Conservation (phyloP, 1,140 invertebrate species). For the Ctenoplectra terminalis region DNA sequence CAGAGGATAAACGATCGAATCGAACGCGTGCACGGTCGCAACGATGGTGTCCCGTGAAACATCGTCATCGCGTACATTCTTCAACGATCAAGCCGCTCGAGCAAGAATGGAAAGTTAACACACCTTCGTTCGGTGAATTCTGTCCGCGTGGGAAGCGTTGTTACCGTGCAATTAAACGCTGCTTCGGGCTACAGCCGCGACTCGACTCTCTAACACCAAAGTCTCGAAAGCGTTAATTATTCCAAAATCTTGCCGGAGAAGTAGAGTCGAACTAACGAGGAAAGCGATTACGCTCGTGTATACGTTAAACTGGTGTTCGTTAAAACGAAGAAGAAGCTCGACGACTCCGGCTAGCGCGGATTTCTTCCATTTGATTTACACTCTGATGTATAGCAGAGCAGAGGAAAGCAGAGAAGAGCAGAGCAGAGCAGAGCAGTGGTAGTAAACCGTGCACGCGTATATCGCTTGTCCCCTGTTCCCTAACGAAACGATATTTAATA, state of each 20-base stretch:
- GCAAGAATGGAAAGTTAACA: slow-evolving; percentile 38
- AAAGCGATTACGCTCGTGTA: slow-evolving; percentile 19
- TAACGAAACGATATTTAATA: slow-evolving; percentile 73
- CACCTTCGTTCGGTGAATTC: slow-evolving; percentile 33
- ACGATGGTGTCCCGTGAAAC: slow-evolving; percentile 5
- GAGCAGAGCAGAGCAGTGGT: neutral
- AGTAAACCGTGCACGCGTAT: slow-evolving; percentile 13
- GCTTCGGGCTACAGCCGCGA: neutral
- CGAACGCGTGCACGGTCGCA: neutral
- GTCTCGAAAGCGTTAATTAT: slow-evolving; percentile 24
- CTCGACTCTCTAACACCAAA: neutral
- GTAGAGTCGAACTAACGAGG: slow-evolving; percentile 33
- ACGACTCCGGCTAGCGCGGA: neutral
- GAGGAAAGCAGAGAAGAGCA: neutral
- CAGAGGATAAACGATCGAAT: neutral
- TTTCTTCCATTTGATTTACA: neutral
- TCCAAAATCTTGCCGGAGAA: slow-evolving; percentile 23
- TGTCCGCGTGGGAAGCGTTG: slow-evolving; percentile 41
- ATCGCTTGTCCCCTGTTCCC: slow-evolving; percentile 43
- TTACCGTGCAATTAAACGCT: slow-evolving; percentile 46
- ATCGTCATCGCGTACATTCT: slow-evolving; percentile 10
- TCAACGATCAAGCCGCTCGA: slow-evolving; percentile 32
- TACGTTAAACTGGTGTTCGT: neutral
- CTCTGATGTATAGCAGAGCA: neutral
- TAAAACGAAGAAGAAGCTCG: neutral